A percentile compares a stretch with the other conserved stretches of the same genome.
Conservation (phyloP, 2,113 vertebrate species). For the Brachionichthys hirsutus region DNA sequence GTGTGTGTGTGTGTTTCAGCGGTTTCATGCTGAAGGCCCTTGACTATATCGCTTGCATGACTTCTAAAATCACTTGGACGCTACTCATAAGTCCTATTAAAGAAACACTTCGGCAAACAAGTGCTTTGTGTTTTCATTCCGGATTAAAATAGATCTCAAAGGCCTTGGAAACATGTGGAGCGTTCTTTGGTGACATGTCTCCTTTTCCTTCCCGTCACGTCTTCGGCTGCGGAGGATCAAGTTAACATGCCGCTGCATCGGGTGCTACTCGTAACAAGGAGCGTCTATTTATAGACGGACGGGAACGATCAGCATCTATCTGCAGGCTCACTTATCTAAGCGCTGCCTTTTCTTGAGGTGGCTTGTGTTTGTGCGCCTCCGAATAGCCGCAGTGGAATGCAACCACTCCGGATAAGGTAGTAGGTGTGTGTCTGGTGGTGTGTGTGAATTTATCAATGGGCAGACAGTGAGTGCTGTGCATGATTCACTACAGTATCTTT, state of each 20-base stretch:
- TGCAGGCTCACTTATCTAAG: constrained; percentile 61
- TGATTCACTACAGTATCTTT: too few species aligned
- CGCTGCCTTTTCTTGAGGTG: constrained; percentile 24
- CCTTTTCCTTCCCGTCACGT: background rate
- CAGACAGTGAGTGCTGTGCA: background rate
- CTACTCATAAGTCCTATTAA: too few species aligned
- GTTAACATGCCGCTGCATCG: constrained; percentile 53
- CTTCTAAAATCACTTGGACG: too few species aligned
- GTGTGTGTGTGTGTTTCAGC: constrained; percentile 16
- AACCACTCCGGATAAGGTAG: constrained; percentile 20
- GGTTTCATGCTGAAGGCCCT: background rate
- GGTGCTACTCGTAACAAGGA: constrained; percentile 52
- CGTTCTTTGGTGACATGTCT: background rate
- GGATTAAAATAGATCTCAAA: too few species aligned
- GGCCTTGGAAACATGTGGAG: background rate
- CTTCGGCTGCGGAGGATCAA: constrained; percentile 41
- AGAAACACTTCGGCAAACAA: too few species aligned
- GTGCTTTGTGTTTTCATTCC: too few species aligned
- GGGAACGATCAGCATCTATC: constrained; percentile 52
- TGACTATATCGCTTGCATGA: background rate
- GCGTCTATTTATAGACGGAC: constrained; percentile 62
- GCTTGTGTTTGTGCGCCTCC: constrained; percentile 13
- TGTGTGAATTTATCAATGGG: constrained; percentile 5
- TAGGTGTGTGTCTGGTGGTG: background rate
- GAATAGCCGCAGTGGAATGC: constrained; percentile 23